Conservation (phyloP, 2,113 vertebrate species). For the Balaeniceps rex region DNA sequence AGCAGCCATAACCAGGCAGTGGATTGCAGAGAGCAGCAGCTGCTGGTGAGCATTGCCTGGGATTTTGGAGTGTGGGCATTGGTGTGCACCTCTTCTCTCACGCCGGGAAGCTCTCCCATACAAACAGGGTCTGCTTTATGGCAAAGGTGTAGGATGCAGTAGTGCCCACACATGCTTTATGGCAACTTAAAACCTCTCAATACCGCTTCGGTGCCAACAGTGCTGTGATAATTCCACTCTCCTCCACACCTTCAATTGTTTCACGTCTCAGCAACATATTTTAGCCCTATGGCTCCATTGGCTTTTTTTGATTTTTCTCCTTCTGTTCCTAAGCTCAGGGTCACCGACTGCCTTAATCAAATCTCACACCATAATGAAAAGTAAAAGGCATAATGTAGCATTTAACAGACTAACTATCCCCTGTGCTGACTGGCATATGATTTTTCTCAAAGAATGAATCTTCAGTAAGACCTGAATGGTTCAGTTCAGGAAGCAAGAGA, state of each 20-base stretch:
- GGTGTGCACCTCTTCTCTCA: neutral
- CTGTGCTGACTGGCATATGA: neutral
- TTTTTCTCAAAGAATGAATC: conserved; percentile 1
- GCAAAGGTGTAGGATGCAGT: neutral
- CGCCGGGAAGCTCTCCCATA: neutral
- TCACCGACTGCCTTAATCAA: conserved; percentile 24
- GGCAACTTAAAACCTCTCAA: neutral
- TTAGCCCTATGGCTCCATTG: neutral
- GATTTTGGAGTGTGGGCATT: neutral
- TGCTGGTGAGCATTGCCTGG: neutral
- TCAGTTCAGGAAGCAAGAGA: conserved; percentile 8
- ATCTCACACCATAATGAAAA: neutral
- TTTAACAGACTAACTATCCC: neutral
- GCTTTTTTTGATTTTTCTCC: neutral
- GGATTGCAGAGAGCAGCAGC: neutral
- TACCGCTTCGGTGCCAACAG: neutral
- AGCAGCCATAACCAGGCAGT: neutral
- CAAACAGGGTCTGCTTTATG: neutral
- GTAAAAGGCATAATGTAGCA: neutral
- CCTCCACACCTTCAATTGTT: neutral
- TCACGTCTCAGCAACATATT: neutral
- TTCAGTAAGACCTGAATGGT: conserved; percentile 2
- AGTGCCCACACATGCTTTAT: neutral
- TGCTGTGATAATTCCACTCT: neutral
- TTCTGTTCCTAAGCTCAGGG: neutral